Conservation (phyloP, 2,113 vertebrate genomes). For the Pelodiscus sinensis region DNA sequence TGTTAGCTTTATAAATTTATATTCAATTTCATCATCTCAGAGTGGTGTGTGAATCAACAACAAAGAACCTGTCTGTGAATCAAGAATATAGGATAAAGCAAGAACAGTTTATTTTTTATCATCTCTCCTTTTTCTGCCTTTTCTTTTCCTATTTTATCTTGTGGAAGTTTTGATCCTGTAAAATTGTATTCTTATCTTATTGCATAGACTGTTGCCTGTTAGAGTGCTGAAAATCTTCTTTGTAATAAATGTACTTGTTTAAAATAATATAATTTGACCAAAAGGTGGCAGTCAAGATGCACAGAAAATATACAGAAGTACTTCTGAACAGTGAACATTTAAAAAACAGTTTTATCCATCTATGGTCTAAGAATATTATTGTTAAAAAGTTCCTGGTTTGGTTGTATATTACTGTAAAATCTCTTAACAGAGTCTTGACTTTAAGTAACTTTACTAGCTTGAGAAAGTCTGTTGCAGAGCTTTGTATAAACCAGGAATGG, state of each 20-base stretch:
- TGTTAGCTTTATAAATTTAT: slow-evolving; percentile 12
- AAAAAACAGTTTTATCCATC: neutral
- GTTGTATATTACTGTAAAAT: slow-evolving; percentile 8
- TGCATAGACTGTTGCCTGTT: neutral
- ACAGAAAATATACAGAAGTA: neutral
- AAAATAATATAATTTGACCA: neutral
- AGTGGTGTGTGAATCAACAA: slow-evolving; percentile 16
- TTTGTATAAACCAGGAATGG: neutral
- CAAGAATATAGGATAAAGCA: slow-evolving; percentile 1
- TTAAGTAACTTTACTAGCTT: neutral
- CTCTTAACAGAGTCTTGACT: slow-evolving; percentile 1
- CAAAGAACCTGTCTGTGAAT: neutral
- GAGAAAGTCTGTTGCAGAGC: neutral
- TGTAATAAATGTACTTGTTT: neutral
- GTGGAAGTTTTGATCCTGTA: neutral
- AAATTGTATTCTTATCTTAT: neutral
- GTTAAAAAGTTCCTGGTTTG: slow-evolving; percentile 2
- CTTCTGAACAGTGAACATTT: neutral
- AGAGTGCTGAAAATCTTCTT: neutral
- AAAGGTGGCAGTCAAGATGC: slow-evolving; percentile 66
- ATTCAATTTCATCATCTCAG: neutral
- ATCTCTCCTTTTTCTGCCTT: neutral
- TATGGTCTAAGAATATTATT: neutral
- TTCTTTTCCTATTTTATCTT: neutral
- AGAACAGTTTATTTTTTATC: neutral